Evolutionary conservation across 2,888 invertebrate species (phyloP).

Genomic region (Drosophila ochracea): DNA sequence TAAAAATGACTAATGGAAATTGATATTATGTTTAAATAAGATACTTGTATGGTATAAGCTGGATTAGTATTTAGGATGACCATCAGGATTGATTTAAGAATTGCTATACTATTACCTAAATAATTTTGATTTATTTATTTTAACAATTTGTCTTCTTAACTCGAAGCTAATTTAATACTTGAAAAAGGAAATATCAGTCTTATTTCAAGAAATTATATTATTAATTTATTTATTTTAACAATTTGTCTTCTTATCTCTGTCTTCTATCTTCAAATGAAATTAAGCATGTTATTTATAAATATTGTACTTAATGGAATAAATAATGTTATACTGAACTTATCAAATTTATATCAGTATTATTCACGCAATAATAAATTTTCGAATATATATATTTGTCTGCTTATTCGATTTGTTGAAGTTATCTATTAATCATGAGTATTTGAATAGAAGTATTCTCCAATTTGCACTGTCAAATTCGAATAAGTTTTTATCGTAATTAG

Average conservation of each 20-base stretch:
- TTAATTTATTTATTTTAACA: background rate
- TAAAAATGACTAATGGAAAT: background rate
- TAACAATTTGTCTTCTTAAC: background rate
- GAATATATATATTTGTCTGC: background rate
- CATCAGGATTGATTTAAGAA: background rate
- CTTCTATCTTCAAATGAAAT: background rate
- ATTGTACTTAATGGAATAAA: background rate
- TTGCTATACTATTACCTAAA: background rate
- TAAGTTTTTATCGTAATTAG: slow-evolving; percentile 5
- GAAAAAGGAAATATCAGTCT: too few relatives aligned
- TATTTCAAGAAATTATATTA: too few relatives aligned
- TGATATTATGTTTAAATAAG: background rate
- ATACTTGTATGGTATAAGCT: background rate
- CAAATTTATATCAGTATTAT: background rate
- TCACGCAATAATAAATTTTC: background rate
- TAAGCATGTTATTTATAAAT: background rate
- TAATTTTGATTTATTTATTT: background rate
- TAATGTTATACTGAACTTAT: background rate
- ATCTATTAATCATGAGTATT: background rate
- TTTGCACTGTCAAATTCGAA: background rate
- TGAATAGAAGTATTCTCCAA: background rate
- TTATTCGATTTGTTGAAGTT: background rate
- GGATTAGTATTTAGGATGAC: background rate
- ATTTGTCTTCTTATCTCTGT: background rate
- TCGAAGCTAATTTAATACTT: background rate